Evolutionary conservation across 2,113 vertebrate species (phyloP), one percentile per base, ranked within the genome.

Genomic region (Sinocyclocheilus anshuiensis): DNA sequence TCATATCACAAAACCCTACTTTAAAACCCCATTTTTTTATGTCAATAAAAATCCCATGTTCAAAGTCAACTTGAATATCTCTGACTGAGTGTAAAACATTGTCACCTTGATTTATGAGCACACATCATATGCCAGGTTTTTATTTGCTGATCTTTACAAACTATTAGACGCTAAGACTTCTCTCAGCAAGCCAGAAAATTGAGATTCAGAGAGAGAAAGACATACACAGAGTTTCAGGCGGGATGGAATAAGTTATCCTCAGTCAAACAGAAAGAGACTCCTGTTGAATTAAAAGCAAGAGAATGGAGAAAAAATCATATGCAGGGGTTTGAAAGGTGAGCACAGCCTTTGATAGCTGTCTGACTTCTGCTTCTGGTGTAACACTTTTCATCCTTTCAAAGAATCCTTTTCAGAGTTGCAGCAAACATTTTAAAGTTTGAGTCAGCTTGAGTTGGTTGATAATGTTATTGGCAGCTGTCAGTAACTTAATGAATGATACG

Each of bases 201-300:
- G 42, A 48, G 72, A 76, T 76, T 48, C n/a, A 0, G 12, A 1
- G 22, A 16, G 72, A 76, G 72, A 24, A 16, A 45, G 69, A 57
- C 53, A 80, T 42, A 59, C 53, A 20, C 53, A n/a, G 20, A 39
- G 13, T 39, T 45, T 45, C 7, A 48, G 78, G 33, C 2, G 2
- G 78, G 57, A n/a, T n/a, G 26, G 77, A 79, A 79, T 77, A 36
- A 78, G 76, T 80, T 80, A 42, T 61, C 55, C 79, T 65, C 79
- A 48, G 59, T 81, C n/a, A 48, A 65, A 48, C 59, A 65, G 79
- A 26, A 18, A 48, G 59, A 81, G 42, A 81, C 36, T 26, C 7
- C 22, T 6, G 78, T 65, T 65, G 78, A 81, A 65, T 65, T 65
- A 65, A 81, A 65, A 36, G 55, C 77, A 24, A 24, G 33, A 79